A percentile compares a stretch with the other conserved stretches of the same genome.
Evolutionary conservation across 2,113 vertebrate genomes (phyloP).

Genomic region (Ictidomys tridecemlineatus): DNA sequence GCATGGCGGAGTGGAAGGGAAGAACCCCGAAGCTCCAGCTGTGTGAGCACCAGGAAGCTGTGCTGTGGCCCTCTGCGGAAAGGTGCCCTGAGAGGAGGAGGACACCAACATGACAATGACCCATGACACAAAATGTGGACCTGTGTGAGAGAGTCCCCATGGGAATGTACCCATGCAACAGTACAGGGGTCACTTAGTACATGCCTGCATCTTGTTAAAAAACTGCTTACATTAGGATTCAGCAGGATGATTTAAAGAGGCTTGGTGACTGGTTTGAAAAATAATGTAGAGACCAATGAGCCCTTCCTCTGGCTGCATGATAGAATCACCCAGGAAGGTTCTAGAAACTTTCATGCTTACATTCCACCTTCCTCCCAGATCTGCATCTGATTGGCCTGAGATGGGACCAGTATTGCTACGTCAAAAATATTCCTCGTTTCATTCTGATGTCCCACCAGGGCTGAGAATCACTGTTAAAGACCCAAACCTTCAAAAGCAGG

Average conservation of each 20-base stretch:
- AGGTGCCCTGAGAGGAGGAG: background rate
- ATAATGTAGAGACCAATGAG: background rate
- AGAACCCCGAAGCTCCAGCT: background rate
- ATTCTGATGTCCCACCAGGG: background rate
- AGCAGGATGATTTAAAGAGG: background rate
- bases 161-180: background rate
- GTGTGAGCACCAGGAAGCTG: background rate
- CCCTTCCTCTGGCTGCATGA: background rate
- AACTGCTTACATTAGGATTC: background rate
- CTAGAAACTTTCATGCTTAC: background rate
- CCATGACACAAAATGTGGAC: background rate
- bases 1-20: too few species aligned
- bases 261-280: background rate
- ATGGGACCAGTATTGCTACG: background rate
- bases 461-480: background rate
- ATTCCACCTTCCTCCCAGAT: background rate
- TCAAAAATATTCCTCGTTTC: background rate
- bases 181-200: background rate
- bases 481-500: background rate
- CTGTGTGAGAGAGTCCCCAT: background rate
- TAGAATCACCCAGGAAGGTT: background rate
- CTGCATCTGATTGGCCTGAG: background rate
- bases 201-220: background rate
- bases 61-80: background rate
- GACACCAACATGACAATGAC: background rate